These are phyloP conservation scores for Antigone vipio DNA, from an alignment of 2,113 vertebrate species.

Conservation along the genomic window DNA sequence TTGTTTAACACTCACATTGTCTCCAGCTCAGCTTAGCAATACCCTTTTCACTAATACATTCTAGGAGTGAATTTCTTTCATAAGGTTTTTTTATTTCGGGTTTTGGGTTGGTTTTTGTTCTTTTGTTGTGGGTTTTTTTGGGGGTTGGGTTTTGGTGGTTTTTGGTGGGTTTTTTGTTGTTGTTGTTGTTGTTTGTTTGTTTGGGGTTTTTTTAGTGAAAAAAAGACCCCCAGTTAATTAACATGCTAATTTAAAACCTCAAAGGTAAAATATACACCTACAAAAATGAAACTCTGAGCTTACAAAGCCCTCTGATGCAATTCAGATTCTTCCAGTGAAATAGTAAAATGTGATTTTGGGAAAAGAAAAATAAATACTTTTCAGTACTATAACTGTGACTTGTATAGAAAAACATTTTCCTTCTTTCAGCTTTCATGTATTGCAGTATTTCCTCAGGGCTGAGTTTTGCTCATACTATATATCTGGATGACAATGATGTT, in stretches of 20 bases:
- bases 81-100: neutral
- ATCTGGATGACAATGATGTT: neutral
- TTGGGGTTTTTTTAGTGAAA: neutral
- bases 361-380: neutral
- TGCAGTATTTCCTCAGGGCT: neutral
- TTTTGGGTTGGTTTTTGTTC: neutral
- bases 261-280: neutral
- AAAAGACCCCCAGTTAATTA: neutral
- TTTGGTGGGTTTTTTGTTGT: neutral
- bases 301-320: neutral
- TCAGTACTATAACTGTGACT: neutral
- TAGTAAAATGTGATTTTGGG: neutral
- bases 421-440: neutral
- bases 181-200: rapidly evolving
- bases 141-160: no score
- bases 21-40: neutral
- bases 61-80: neutral
- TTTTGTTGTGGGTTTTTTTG: neutral
- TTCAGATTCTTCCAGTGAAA: neutral
- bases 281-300: neutral
- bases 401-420: neutral
- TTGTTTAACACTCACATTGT: neutral
- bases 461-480: neutral
- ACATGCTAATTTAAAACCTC: neutral
- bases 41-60: neutral